Percentiles rank a stretch among this genome's conserved stretches.
phyloP scores from a whole-genome alignment of 1,140 invertebrate genomes.

The Drepana arcuata region DNA sequence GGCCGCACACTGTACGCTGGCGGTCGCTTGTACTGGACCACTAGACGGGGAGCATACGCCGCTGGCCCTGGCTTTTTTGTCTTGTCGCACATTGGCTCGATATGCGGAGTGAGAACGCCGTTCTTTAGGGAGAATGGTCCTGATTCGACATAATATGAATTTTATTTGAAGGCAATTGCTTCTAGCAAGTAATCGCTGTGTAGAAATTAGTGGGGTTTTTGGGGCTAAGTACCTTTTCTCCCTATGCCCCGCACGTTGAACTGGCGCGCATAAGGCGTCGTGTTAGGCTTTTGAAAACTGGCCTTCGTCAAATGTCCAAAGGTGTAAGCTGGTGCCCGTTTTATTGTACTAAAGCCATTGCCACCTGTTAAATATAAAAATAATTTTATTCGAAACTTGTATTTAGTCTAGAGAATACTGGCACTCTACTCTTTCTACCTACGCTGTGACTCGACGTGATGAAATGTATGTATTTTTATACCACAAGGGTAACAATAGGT shows the following conservation, averaged over 20 bases:
- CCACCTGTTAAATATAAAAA: conserved; percentile 35
- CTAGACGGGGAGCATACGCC: conserved; percentile 16
- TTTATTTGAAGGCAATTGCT: too few species aligned
- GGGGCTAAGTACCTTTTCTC: conserved; percentile 40
- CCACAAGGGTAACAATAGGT: too few species aligned
- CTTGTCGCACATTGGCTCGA: conserved; percentile 15
- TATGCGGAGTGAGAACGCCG: conserved; percentile 22
- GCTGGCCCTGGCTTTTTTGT: conserved; percentile 32
- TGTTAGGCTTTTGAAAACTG: conserved; percentile 14
- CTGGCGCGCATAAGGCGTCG: conserved; percentile 28
- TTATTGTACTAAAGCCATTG: conserved; percentile 38
- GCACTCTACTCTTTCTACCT: too few species aligned
- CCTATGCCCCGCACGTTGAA: conserved; percentile 27
- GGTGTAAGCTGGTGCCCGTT: conserved; percentile 39
- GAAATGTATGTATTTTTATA: too few species aligned
- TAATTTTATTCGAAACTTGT: too few species aligned
- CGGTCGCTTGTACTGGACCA: conserved; percentile 18
- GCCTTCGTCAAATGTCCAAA: conserved; percentile 30
- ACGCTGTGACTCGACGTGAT: too few species aligned
- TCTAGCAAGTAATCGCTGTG: too few species aligned
- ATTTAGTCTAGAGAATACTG: too few species aligned
- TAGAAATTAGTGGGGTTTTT: too few species aligned
- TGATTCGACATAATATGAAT: too few species aligned
- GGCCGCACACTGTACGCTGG: conserved; percentile 33
- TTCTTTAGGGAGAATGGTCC: too few species aligned